Percentiles rank a stretch among this genome's conserved stretches.
Evolutionary conservation across 2,888 invertebrate species (phyloP).

Genomic region (Chaitophorus viminalis): DNA sequence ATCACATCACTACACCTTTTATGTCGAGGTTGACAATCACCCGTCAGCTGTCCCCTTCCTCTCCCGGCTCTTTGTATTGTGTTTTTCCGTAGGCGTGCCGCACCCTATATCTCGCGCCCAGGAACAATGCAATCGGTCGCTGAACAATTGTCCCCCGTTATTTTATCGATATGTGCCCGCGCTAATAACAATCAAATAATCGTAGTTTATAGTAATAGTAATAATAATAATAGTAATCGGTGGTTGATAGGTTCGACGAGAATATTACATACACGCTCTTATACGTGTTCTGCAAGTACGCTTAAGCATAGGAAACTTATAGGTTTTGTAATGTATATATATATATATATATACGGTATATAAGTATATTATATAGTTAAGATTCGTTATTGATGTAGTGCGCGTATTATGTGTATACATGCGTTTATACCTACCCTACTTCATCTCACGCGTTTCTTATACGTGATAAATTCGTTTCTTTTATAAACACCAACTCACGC

Average conservation of each 20-base stretch:
- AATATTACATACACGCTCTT: no score
- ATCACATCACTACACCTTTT: conserved; percentile 20
- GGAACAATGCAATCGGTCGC: conserved; percentile 36
- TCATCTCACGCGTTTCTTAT: not conserved
- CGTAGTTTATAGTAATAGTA: not conserved
- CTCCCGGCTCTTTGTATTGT: conserved; percentile 41
- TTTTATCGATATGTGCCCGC: conserved; percentile 38
- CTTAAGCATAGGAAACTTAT: not conserved
- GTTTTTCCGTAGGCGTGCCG: conserved; percentile 20
- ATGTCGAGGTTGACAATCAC: conserved; percentile 49
- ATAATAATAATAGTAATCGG: conserved; percentile 12
- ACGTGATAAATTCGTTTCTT: conserved; percentile 58
- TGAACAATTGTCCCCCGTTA: conserved; percentile 38
- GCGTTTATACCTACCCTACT: not conserved
- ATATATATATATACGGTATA: no score
- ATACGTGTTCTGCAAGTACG: not conserved
- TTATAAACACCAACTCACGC: not conserved
- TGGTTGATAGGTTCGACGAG: not conserved
- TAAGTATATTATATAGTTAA: not conserved
- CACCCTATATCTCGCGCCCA: conserved; percentile 14
- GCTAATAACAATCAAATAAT: not conserved
- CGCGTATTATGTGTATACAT: no score
- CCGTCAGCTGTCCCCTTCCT: conserved; percentile 45
- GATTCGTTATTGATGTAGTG: conserved; percentile 30
- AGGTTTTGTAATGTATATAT: not conserved